Evolutionary conservation across 2,888 invertebrate species (phyloP).

Genomic region (Epicampocera succincta): DNA sequence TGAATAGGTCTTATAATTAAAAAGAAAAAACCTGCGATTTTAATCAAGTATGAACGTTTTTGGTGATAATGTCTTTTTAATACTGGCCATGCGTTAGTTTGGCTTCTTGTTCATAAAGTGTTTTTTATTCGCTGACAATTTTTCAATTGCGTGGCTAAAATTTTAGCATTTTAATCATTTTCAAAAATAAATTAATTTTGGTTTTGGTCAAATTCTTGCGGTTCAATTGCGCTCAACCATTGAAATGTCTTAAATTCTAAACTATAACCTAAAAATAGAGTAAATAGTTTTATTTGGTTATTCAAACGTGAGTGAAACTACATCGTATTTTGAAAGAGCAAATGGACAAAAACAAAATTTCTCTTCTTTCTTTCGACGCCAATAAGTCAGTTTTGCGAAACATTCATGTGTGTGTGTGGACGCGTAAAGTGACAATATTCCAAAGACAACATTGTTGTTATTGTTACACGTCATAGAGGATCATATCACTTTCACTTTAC

Average conservation of each 20-base stretch:
- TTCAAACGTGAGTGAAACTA: no score
- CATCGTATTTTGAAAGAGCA: no score
- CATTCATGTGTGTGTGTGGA: no score
- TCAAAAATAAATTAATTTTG: slow-evolving; percentile 40
- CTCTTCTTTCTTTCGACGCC: no score
- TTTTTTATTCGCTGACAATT: slow-evolving; percentile 24
- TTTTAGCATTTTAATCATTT: slow-evolving; percentile 10
- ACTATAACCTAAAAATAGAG: no score
- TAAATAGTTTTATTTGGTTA: no score
- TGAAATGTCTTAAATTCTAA: slow-evolving; percentile 51
- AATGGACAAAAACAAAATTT: no score
- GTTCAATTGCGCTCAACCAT: slow-evolving; percentile 21
- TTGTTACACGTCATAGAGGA: no score
- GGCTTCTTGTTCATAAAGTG: background rate
- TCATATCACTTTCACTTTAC: no score
- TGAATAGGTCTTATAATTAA: slow-evolving; percentile 9
- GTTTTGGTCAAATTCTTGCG: slow-evolving; percentile 27
- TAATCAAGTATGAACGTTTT: slow-evolving; percentile 18
- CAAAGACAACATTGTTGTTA: no score
- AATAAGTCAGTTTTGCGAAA: no score
- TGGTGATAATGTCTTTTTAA: slow-evolving; percentile 20
- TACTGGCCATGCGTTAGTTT: slow-evolving; percentile 52
- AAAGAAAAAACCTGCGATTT: background rate
- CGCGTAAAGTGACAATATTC: no score
- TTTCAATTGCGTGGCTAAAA: slow-evolving; percentile 39